Conservation (phyloP, 2,797 vertebrate genomes). For the Galagoides demidoff region DNA sequence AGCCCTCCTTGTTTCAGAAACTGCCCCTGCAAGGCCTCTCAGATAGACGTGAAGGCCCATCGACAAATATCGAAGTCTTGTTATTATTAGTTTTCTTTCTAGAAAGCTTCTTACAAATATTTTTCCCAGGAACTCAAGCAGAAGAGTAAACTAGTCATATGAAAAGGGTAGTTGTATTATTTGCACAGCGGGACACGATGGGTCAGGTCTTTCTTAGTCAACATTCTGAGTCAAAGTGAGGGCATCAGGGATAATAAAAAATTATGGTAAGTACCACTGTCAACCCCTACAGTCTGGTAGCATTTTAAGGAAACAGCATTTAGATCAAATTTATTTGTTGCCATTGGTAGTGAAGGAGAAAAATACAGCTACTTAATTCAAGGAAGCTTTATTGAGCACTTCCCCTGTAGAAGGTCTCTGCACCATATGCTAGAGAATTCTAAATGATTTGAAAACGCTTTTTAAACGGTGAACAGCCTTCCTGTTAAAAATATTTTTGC, state of each 20-base stretch:
- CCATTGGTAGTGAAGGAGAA: not conserved
- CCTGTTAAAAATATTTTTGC: not conserved
- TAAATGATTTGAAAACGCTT: not conserved
- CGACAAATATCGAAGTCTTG: constrained; percentile 47
- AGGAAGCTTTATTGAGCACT: not conserved
- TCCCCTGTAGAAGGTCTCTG: not conserved
- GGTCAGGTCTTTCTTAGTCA: not conserved
- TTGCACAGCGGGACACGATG: not conserved
- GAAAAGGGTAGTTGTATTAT: not conserved
- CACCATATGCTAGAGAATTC: not conserved
- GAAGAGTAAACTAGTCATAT: not conserved
- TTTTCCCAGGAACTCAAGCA: not conserved
- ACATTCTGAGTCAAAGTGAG: not conserved
- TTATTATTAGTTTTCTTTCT: constrained; percentile 57
- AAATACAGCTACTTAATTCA: not conserved
- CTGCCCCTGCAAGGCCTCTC: not conserved
- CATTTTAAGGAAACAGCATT: not conserved
- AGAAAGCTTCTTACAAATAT: constrained; percentile 54
- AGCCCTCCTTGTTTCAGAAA: constrained; percentile 31
- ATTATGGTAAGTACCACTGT: not conserved
- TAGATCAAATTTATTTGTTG: not conserved
- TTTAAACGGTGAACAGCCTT: not conserved
- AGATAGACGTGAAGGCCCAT: constrained; percentile 11
- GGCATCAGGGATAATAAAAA: not conserved
- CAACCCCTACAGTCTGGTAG: not conserved